Evolutionary conservation across 2,113 vertebrate genomes (phyloP).

Genomic region (Anhinga rufa): DNA sequence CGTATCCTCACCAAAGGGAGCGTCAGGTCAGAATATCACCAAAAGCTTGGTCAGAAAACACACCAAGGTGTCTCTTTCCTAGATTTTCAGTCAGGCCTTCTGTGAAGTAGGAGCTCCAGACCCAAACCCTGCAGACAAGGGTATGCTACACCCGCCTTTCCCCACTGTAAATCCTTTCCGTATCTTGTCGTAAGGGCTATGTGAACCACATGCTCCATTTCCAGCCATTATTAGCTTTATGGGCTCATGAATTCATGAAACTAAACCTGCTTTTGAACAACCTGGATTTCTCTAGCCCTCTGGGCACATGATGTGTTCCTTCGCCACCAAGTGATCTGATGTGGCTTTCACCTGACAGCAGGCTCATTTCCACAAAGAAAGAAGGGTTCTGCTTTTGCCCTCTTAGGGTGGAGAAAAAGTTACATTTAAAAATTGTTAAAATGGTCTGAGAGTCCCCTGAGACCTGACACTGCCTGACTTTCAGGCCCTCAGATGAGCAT

Average conservation of each 20-base stretch:
- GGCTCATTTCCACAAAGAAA: neutral
- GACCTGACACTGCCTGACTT: neutral
- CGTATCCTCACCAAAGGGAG: neutral
- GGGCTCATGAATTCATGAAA: neutral
- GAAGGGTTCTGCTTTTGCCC: neutral
- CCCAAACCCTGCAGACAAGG: neutral
- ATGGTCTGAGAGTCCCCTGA: neutral
- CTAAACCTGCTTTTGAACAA: neutral
- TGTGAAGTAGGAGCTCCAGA: neutral
- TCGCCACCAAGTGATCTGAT: neutral
- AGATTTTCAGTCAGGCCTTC: neutral
- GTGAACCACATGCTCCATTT: neutral
- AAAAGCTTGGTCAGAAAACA: neutral
- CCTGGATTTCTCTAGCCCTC: neutral
- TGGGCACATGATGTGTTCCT: neutral
- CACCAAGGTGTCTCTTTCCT: neutral
- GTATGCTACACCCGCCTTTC: neutral
- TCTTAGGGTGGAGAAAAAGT: neutral
- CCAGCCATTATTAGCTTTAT: neutral
- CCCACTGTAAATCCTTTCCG: neutral
- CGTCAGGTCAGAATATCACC: rapidly evolving
- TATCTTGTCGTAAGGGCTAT: neutral
- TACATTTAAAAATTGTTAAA: neutral
- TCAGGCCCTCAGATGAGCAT: neutral
- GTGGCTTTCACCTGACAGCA: neutral